Evolutionary conservation across 2,797 vertebrate species (phyloP).

Genomic region (Neostethus bicornis): DNA sequence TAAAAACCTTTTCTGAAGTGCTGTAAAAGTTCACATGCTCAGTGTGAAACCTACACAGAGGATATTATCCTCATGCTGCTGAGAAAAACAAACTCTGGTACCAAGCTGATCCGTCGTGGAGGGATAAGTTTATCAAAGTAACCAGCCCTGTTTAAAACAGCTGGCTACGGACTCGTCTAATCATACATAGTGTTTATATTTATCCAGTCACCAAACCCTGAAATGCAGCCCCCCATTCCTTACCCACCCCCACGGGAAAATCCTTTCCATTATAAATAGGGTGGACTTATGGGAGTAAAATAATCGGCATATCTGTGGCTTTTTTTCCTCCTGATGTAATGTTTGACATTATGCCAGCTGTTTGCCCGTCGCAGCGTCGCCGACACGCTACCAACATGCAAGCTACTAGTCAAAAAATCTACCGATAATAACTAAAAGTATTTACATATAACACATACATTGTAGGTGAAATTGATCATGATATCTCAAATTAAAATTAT

Average conservation of each 20-base stretch:
- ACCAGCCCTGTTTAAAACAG: not conserved
- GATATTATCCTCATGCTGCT: not conserved
- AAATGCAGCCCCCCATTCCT: constrained; percentile 19
- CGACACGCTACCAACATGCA: too few relatives aligned
- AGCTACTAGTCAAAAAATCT: too few relatives aligned
- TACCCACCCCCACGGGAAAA: constrained; percentile 30
- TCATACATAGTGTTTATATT: not conserved
- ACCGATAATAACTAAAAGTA: too few relatives aligned
- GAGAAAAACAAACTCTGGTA: not conserved
- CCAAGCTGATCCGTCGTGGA: not conserved
- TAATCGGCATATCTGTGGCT: constrained; percentile 46
- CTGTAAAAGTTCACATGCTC: not conserved
- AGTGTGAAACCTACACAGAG: not conserved
- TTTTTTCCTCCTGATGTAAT: constrained; percentile 38
- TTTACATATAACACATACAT: too few relatives aligned
- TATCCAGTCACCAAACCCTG: not conserved
- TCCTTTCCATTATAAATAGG: constrained; percentile 59
- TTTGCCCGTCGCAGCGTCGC: too few relatives aligned
- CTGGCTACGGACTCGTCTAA: not conserved
- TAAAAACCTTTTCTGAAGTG: not conserved
- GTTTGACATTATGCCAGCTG: constrained; percentile 48
- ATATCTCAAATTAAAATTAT: too few relatives aligned
- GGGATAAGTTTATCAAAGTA: not conserved
- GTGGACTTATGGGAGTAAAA: constrained; percentile 38
- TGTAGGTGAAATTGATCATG: too few relatives aligned